These are phyloP conservation scores for Ectobius pallidus DNA, from an alignment of 2,888 invertebrate species.

Conservation along the genomic window DNA sequence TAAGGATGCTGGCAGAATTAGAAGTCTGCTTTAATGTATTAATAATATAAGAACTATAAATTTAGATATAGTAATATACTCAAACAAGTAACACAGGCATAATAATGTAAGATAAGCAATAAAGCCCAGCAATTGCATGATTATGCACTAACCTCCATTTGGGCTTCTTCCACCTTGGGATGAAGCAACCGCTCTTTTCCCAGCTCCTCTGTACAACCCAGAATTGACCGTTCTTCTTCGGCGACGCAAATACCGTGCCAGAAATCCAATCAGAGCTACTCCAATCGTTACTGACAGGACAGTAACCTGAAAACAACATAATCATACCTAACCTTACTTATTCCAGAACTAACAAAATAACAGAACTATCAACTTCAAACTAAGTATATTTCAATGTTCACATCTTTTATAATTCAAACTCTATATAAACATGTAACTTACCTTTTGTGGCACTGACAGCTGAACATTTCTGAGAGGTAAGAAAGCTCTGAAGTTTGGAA, in stretches of 20 bases:
- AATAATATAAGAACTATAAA: no score
- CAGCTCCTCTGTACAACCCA: constrained; percentile 20
- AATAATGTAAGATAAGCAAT: no score
- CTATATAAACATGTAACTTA: constrained; percentile 51
- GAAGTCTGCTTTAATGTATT: no score
- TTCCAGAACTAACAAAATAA: no score
- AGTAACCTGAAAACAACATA: constrained; percentile 62
- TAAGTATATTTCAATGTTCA: neutral
- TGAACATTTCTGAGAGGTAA: constrained; percentile 57
- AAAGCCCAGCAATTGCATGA: no score
- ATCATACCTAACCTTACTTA: neutral
- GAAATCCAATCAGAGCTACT: constrained; percentile 78
- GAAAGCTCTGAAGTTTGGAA: constrained; percentile 61
- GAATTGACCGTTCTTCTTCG: constrained; percentile 64
- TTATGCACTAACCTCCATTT: constrained; percentile 58
- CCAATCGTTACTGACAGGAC: constrained; percentile 78
- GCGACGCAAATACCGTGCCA: constrained; percentile 80
- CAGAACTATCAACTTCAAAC: no score
- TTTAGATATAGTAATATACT: no score
- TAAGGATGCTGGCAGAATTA: no score
- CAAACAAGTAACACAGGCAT: no score
- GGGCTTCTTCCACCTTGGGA: constrained; percentile 71
- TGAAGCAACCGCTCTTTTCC: constrained; percentile 60
- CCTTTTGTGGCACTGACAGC: constrained; percentile 73
- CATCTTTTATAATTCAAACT: constrained; percentile 13